Evolutionary conservation across 2,797 vertebrate genomes (phyloP).

Genomic region (Rallus crepitans): DNA sequence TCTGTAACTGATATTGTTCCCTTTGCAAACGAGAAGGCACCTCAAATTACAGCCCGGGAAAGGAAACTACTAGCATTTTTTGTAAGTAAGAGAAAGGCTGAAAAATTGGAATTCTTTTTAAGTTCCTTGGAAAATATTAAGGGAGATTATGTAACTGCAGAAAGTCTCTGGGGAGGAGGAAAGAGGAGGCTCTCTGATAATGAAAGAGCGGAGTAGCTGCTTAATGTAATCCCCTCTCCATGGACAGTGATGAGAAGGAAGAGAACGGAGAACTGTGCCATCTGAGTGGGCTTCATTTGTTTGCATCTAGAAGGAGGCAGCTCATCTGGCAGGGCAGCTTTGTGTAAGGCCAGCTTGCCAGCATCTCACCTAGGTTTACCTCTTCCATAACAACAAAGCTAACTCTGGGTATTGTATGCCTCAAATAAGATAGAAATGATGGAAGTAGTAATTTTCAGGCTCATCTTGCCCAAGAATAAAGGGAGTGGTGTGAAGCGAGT

Average conservation of each 20-base stretch:
- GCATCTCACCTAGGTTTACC: background rate
- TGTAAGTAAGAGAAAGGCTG: background rate
- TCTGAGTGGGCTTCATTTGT: background rate
- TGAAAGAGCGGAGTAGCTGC: background rate
- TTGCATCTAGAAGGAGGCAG: background rate
- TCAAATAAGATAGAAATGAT: background rate
- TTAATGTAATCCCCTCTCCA: slow-evolving; percentile 24
- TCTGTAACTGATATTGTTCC: background rate
- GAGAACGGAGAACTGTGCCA: accelerated
- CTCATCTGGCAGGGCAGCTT: background rate
- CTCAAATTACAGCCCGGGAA: background rate
- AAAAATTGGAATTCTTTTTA: slow-evolving; percentile 22
- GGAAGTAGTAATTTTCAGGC: background rate
- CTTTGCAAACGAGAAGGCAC: background rate
- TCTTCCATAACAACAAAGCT: background rate
- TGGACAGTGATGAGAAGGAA: slow-evolving; percentile 2
- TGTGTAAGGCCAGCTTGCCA: background rate
- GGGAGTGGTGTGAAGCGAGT: background rate
- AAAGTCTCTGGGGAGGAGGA: slow-evolving; percentile 5
- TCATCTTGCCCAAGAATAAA: background rate
- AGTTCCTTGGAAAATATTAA: slow-evolving; percentile 22
- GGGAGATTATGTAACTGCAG: slow-evolving; percentile 33
- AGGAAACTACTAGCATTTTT: background rate
- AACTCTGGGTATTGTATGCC: background rate
- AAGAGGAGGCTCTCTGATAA: background rate